Conservation (phyloP, 1,140 invertebrate species). For the Ips nitidus region DNA sequence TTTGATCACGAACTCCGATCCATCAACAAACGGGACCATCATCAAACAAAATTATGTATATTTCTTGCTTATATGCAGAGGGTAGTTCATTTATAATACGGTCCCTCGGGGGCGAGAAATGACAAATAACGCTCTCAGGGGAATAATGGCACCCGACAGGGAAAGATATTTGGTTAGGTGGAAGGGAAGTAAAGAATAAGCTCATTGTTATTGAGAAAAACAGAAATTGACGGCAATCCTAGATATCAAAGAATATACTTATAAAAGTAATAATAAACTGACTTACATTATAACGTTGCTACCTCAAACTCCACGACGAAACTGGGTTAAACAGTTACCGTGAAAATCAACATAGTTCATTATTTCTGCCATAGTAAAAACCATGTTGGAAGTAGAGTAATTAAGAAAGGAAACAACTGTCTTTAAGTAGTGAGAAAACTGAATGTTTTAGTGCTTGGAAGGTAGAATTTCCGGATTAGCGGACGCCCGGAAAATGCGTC, state of each 20-base stretch:
- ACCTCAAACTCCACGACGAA: no score
- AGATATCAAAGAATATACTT: background rate
- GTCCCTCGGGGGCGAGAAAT: constrained; percentile 4
- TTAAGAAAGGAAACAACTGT: no score
- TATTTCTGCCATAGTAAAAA: no score
- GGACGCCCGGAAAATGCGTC: background rate
- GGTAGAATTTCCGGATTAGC: background rate
- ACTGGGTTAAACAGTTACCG: no score
- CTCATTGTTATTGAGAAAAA: constrained; percentile 12
- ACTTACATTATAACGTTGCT: no score
- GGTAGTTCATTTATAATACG: constrained; percentile 10
- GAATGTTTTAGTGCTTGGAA: no score
- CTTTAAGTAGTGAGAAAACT: no score
- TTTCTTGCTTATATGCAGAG: constrained; percentile 7
- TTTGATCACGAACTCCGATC: background rate
- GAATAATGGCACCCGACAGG: constrained; percentile 10
- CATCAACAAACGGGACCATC: background rate
- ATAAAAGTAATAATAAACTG: no score
- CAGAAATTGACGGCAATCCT: constrained; percentile 11
- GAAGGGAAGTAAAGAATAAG: constrained; percentile 2
- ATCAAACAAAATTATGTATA: background rate
- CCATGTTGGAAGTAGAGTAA: no score
- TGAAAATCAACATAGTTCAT: no score
- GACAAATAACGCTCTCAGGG: constrained; percentile 14
- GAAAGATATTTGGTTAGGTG: constrained; percentile 9